Conservation (phyloP, 2,888 invertebrate species). For the Neoaliturus tenellus region DNA sequence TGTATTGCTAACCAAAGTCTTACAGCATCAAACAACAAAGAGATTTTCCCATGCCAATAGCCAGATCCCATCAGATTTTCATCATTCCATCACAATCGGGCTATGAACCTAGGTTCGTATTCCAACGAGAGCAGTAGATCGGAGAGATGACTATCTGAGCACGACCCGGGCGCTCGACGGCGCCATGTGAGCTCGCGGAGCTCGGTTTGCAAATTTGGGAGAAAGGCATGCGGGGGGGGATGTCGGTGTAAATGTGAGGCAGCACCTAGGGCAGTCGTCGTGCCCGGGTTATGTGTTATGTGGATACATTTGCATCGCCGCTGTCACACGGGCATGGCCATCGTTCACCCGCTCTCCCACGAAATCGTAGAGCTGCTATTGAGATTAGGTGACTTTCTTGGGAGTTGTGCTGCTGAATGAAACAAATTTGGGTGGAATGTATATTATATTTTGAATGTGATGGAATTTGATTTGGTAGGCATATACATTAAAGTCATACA, state of each 20-base stretch:
- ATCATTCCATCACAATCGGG: background rate
- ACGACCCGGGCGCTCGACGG: background rate
- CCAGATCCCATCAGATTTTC: background rate
- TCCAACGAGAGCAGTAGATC: constrained; percentile 11
- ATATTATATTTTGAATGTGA: no score
- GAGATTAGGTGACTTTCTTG: no score
- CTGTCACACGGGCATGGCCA: constrained; percentile 20
- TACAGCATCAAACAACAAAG: no score
- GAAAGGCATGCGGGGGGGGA: constrained; percentile 38
- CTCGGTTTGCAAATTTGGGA: constrained; percentile 37
- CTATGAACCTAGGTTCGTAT: background rate
- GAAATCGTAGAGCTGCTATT: background rate
- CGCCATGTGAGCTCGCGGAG: background rate
- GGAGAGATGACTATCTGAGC: background rate
- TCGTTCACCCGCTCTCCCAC: background rate
- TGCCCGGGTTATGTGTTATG: constrained; percentile 15
- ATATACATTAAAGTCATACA: no score
- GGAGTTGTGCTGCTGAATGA: no score
- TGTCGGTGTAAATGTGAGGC: constrained; percentile 45
- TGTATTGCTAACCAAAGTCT: no score
- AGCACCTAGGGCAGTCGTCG: constrained; percentile 5
- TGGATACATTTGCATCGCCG: constrained; percentile 5
- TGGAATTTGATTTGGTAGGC: no score
- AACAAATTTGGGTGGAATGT: no score
- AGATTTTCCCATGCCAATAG: no score